Evolutionary conservation across 1,140 invertebrate genomes (phyloP).

Genomic region (Triops longicaudatus): DNA sequence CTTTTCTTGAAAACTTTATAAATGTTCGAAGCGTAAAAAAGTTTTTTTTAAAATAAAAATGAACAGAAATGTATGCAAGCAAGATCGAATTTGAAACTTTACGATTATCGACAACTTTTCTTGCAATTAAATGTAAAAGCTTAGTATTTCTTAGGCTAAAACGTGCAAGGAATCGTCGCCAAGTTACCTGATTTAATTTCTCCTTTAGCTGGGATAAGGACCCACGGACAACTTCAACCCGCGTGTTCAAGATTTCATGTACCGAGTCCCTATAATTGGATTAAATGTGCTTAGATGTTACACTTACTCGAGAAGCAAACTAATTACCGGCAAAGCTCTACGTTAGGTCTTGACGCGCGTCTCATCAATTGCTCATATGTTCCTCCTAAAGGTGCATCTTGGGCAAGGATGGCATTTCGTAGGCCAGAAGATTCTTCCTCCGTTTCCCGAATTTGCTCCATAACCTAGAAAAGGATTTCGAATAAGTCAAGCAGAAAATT

Average conservation of each 20-base stretch:
- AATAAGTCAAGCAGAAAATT: background rate
- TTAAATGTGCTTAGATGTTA: background rate
- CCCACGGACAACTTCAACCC: slow-evolving; percentile 23
- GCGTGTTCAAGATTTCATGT: slow-evolving; percentile 18
- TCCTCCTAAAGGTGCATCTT: slow-evolving; percentile 25
- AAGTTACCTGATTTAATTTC: slow-evolving; percentile 25
- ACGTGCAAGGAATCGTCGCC: no score
- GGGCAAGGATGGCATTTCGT: slow-evolving; percentile 19
- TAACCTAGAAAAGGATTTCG: background rate
- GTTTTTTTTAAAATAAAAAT: no score
- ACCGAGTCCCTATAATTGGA: slow-evolving; percentile 19
- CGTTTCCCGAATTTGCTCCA: slow-evolving; percentile 25
- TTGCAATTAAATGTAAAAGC: no score
- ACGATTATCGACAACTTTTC: no score
- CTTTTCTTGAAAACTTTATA: no score
- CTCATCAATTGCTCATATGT: slow-evolving; percentile 21
- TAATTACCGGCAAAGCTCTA: slow-evolving; percentile 26
- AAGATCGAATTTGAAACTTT: no score
- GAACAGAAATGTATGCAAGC: no score
- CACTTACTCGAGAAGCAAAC: background rate
- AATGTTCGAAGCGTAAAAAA: no score
- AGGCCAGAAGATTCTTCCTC: slow-evolving; percentile 24
- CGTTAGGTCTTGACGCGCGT: slow-evolving; percentile 21
- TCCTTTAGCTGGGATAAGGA: slow-evolving; percentile 25
- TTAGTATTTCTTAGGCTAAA: no score